Base-by-base conservation (phyloP, 2,888 invertebrate genomes). In the Andrena flavipes region DNA sequence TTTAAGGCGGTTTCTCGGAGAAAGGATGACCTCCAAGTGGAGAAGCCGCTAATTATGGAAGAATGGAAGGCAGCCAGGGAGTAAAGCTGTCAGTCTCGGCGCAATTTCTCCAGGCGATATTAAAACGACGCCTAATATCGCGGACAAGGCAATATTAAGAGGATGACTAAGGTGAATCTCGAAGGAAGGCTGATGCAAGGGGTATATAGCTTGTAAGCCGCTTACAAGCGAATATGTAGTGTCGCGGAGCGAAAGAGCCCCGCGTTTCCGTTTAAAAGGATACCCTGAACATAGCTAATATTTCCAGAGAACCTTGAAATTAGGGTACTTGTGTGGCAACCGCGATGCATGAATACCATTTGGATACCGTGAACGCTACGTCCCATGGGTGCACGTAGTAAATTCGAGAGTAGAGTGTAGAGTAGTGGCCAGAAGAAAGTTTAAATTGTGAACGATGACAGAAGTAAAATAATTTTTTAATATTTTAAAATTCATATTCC, bases 91-190 rank as follows among this genome's bases (percentile, higher is more conserved):
- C 70, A 10, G 23, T 42, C 48, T 54, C 10, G 20, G 71, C 56
- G 26, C 56, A 79, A 79, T 80, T 80, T 60, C 80, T n/a, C 20
- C 33, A 8, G 3, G 59, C n/a, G 51, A 80, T 80, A 80, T 80
- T 80, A 80, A 80, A 80, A 70, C 51, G 80, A 60, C 69, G 64
- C 30, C 49, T 65, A 42, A 70, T 70, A 64, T 64, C 35, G 64
- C 51, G 49, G 71, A 51, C 35, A 35, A 49, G 29, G 8, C 30
- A 71, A 71, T 80, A 79, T 80, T 80, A 80, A 80, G 80, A 80
- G 71, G 64, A 80, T 51, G 80, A 80, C 71, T 71, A 70, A 65
- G 70, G 64, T 71, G 80, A 70, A 65, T 80, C 64, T 54, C 51
- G 49, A 51, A 79, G 59, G 70, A 79, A 65, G 42, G 54, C 35